These are phyloP conservation scores for Melikaiella ostensackeni DNA, from an alignment of 2,888 invertebrate species.

Conservation along the genomic window DNA sequence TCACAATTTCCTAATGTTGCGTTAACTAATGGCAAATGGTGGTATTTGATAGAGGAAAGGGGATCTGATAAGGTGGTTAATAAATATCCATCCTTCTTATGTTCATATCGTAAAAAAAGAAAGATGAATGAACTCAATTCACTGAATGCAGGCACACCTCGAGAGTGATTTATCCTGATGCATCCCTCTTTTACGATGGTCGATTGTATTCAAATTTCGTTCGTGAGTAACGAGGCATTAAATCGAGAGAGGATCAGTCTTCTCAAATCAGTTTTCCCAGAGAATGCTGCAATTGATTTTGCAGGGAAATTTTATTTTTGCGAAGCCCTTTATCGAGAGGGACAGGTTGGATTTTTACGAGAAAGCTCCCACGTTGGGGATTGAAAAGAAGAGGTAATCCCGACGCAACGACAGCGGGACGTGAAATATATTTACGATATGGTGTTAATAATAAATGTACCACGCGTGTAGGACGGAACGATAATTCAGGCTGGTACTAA, in stretches of 20 bases:
- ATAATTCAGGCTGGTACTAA: conserved; percentile 21
- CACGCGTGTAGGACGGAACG: background rate
- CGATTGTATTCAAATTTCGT: conserved; percentile 62
- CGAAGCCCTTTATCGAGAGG: background rate
- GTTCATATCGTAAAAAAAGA: background rate
- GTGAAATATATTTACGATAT: conserved; percentile 43
- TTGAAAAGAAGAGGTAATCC: conserved; percentile 21
- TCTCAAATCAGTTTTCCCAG: conserved; percentile 3
- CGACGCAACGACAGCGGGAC: background rate
- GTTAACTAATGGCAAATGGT: background rate
- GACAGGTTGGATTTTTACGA: background rate
- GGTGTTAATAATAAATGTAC: conserved; percentile 32
- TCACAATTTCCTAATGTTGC: conserved; percentile 7
- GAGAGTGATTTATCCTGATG: conserved; percentile 44
- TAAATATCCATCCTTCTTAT: conserved; percentile 6
- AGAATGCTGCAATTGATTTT: background rate
- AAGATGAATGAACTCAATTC: conserved; percentile 32
- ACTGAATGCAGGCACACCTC: conserved; percentile 42
- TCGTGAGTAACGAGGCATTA: conserved; percentile 41
- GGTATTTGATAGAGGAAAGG: background rate
- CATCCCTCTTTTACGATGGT: conserved; percentile 38
- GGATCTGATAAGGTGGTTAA: conserved; percentile 28
- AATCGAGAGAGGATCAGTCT: conserved; percentile 14
- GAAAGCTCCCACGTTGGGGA: background rate
- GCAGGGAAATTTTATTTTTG: background rate